Evolutionary conservation across 2,113 vertebrate genomes (phyloP), one percentile per base, ranked within the genome.

Genomic region (Gulo gulo): DNA sequence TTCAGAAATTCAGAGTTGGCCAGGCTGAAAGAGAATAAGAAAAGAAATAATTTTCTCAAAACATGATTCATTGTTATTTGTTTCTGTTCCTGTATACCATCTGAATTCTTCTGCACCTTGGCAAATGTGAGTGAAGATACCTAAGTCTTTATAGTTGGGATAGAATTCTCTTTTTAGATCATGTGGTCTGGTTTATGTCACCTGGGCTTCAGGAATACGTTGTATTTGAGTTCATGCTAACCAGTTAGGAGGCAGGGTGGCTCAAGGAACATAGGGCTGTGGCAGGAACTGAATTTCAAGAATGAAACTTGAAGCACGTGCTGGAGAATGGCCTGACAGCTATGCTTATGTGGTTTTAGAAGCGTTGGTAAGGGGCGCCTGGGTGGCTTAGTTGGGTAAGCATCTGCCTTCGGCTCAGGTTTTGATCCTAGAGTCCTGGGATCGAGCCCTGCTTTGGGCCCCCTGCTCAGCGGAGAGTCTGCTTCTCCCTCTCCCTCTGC

Each of bases 251-350:
- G 61, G 65, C 45, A 96, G 3, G 61, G 20, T 52, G 84, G 61
- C 29, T 87, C 50, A 65, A 1, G 94, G 76, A 92, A 94, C 26
- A 4, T 9, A 67, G 31, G 0, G 0, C 55, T 34, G 1, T 16
- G 14, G 34, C 29, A 89, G 73, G 65, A 20, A 0, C 0, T 9
- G 86, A 92, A 59, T 84, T 50, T 94, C 65, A 91, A 78, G 55
- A 81, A 21, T 59, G 81, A 85, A 84, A 84, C 47, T 34, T 97
- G 95, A 97, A 91, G 63, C 93, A 84, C 0, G 0, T 69, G 65
- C 92, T 95, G 7, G 50, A 95, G 94, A 90, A 79, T 52, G 31
- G 55, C 59, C 13, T 82, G 65, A 79, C 82, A 92, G 79, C 83
- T 97, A 50, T 45, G 26, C 57, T 93, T 1, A 10, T 86, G 24